phyloP scores from a whole-genome alignment of 2,888 invertebrate genomes.

The Drosophila birchii region DNA sequence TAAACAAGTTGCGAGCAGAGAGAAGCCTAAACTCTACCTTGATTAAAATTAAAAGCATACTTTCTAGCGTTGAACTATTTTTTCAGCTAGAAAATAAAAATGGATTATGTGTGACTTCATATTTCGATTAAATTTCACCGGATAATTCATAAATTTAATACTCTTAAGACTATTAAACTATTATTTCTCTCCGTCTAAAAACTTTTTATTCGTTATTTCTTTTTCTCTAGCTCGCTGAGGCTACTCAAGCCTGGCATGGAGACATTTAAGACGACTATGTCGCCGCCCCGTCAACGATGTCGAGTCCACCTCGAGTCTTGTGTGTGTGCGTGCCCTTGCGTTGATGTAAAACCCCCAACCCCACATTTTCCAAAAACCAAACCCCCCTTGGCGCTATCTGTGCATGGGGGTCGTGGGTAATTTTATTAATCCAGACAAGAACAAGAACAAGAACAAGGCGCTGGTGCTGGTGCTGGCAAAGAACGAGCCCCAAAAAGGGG shows the following conservation, averaged over 20 bases:
- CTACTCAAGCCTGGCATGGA: conserved; percentile 55
- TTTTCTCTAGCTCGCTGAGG: conserved; percentile 26
- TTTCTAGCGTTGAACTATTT: accelerated
- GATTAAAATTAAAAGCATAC: neutral
- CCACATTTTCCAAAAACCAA: neutral
- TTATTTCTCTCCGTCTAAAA: conserved; percentile 3
- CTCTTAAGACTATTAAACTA: too few species aligned
- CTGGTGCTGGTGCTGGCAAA: conserved; percentile 3
- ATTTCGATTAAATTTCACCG: neutral
- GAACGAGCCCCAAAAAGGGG: conserved; percentile 54
- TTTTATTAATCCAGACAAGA: conserved; percentile 71
- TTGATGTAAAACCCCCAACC: conserved; percentile 56
- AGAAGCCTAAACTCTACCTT: neutral
- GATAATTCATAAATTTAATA: neutral
- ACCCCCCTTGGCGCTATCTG: conserved; percentile 53
- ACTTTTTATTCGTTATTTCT: conserved; percentile 12
- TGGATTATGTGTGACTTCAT: too few species aligned
- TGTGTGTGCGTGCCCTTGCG: conserved; percentile 75
- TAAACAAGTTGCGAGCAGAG: neutral
- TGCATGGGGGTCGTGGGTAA: conserved; percentile 70
- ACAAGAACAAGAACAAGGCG: conserved; percentile 24
- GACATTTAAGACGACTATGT: conserved; percentile 50
- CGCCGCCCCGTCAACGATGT: conserved; percentile 46
- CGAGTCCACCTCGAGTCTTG: conserved; percentile 49
- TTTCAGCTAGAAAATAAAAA: too few species aligned